A percentile compares a stretch with the other conserved stretches of the same genome.
phyloP scores from a whole-genome alignment of 2,888 invertebrate genomes.

The Caenorhabditis sp. region DNA sequence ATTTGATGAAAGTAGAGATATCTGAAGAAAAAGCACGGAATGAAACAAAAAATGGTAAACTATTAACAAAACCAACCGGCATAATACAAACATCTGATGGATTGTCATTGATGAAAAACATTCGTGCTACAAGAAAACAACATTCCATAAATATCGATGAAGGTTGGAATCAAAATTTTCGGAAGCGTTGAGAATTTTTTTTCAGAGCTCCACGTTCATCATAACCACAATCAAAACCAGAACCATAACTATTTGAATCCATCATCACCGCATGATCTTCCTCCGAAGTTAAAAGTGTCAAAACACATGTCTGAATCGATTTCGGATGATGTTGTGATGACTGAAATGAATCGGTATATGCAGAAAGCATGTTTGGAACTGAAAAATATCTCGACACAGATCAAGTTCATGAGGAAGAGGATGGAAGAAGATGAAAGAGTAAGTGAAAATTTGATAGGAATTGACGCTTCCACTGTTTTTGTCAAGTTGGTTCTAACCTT shows the following conservation, averaged over 20 bases:
- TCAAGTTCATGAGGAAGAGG: conserved; percentile 52
- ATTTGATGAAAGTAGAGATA: conserved; percentile 38
- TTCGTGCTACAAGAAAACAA: conserved; percentile 14
- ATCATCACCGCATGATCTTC: conserved; percentile 17
- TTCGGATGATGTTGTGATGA: conserved; percentile 35
- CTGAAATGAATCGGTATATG: conserved; percentile 50
- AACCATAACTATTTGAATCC: conserved; percentile 29
- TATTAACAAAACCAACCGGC: conserved; percentile 7
- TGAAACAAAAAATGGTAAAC: conserved; percentile 26
- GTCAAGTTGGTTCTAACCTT: too few species aligned
- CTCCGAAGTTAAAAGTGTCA: conserved; percentile 24
- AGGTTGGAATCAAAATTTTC: conserved; percentile 8
- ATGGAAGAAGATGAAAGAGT: conserved; percentile 62
- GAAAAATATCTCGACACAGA: conserved; percentile 53
- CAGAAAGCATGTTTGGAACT: conserved; percentile 60
- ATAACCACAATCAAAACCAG: conserved; percentile 36
- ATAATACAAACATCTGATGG: conserved; percentile 31
- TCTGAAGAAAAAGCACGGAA: conserved; percentile 41
- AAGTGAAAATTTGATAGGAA: neutral
- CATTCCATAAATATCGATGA: conserved; percentile 26
- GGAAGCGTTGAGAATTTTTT: too few species aligned
- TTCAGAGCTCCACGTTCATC: conserved; percentile 34
- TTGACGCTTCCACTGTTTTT: too few species aligned
- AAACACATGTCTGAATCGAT: conserved; percentile 27
- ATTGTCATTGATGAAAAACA: conserved; percentile 37